phyloP scores from a whole-genome alignment of 1,140 invertebrate genomes.

The Drosophila aff. region DNA sequence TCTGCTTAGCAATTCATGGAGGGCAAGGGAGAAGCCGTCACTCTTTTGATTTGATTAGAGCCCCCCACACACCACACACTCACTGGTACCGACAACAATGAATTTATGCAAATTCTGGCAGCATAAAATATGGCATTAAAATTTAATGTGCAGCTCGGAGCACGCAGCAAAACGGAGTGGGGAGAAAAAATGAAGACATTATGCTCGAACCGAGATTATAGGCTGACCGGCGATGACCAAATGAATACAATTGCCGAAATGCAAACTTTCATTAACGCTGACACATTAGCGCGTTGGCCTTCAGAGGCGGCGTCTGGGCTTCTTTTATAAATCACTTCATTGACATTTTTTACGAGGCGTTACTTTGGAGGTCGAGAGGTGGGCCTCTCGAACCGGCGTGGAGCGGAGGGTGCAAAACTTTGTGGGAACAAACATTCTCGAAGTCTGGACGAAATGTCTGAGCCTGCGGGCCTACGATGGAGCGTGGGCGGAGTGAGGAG shows the following conservation, averaged over 20 bases:
- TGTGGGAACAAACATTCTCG: constrained; percentile 36
- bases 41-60: constrained; percentile 78
- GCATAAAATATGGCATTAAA: constrained; percentile 83
- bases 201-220: constrained; percentile 65
- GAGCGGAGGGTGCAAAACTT: constrained; percentile 31
- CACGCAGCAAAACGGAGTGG: constrained; percentile 47
- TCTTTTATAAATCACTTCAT: constrained; percentile 76
- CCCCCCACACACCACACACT: constrained; percentile 24
- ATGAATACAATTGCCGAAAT: constrained; percentile 14
- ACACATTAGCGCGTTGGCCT: constrained; percentile 67
- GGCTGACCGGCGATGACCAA: constrained; percentile 43
- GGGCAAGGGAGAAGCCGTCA: constrained; percentile 33
- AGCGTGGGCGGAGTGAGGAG: background rate
- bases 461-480: constrained; percentile 17
- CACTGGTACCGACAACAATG: constrained; percentile 46
- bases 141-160: constrained; percentile 71
- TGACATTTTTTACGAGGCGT: constrained; percentile 79
- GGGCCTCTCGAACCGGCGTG: background rate
- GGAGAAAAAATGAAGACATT: constrained; percentile 59
- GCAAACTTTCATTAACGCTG: constrained; percentile 54
- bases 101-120: constrained; percentile 77
- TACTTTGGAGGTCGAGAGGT: constrained; percentile 26
- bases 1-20: constrained; percentile 70
- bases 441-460: constrained; percentile 52
- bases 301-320: background rate